These are phyloP conservation scores for Cygnus olor DNA, from an alignment of 2,797 vertebrate species.

Conservation along the genomic window DNA sequence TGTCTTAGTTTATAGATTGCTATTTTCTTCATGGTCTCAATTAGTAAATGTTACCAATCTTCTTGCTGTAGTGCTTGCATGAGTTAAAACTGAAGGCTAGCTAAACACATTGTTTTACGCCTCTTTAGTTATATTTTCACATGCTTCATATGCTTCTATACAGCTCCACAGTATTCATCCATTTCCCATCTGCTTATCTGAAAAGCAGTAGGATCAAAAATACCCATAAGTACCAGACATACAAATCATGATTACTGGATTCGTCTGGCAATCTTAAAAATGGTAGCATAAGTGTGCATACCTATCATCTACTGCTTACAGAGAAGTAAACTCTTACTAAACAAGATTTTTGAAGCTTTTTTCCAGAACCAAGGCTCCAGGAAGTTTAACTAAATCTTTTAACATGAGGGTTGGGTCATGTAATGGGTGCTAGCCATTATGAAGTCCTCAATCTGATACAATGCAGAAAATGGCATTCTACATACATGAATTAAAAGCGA, in stretches of 20 bases:
- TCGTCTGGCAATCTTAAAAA: conserved; percentile 54
- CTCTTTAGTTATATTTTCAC: conserved; percentile 35
- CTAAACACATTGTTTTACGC: conserved; percentile 9
- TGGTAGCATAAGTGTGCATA: conserved; percentile 8
- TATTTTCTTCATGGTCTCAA: not conserved
- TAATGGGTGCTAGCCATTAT: not conserved
- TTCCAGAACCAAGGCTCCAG: not conserved
- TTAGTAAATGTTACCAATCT: not conserved
- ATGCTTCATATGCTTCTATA: conserved; percentile 13
- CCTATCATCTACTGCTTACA: not conserved
- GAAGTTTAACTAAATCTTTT: not conserved
- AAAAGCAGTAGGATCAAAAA: conserved; percentile 51
- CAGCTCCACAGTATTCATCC: conserved; percentile 19
- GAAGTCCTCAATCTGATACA: not conserved
- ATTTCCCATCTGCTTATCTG: conserved; percentile 57
- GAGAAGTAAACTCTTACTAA: not conserved
- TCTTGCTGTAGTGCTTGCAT: not conserved
- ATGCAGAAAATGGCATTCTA: not conserved
- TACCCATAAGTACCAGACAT: conserved; percentile 39
- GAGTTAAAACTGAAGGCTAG: not conserved
- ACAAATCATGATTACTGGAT: conserved; percentile 45
- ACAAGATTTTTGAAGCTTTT: not conserved
- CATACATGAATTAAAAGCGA: not conserved
- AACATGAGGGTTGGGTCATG: not conserved
- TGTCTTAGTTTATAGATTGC: not conserved